Evolutionary conservation across 2,888 invertebrate species (phyloP).

Genomic region (Drosophila prostipennis): DNA sequence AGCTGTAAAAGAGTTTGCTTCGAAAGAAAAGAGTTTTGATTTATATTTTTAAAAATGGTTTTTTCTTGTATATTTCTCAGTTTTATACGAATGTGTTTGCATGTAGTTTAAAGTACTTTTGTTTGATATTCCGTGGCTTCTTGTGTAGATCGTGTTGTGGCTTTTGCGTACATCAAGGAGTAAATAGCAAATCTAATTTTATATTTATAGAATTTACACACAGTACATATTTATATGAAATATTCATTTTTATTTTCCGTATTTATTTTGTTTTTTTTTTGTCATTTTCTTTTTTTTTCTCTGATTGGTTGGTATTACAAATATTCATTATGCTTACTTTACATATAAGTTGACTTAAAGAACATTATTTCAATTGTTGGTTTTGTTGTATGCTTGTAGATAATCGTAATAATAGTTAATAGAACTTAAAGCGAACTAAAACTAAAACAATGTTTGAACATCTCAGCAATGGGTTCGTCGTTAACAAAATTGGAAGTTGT

Average conservation of each 20-base stretch:
- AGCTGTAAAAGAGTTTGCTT: not conserved
- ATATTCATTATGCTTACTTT: conserved; percentile 49
- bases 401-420: conserved; percentile 32
- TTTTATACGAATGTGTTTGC: conserved; percentile 44
- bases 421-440: conserved; percentile 51
- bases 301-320: conserved; percentile 54
- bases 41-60: conserved; percentile 52
- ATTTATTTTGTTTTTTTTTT: conserved; percentile 25
- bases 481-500: conserved; percentile 65
- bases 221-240: conserved; percentile 56
- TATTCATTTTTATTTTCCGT: conserved; percentile 39
- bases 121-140: conserved; percentile 44
- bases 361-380: conserved; percentile 44
- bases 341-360: conserved; percentile 66
- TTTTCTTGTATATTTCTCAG: conserved; percentile 41
- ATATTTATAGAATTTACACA: conserved; percentile 54
- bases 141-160: conserved; percentile 21
- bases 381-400: conserved; percentile 36
- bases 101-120: conserved; percentile 37
- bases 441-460: conserved; percentile 41
- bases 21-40: conserved; percentile 26
- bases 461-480: conserved; percentile 28
- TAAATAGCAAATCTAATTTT: conserved; percentile 49
- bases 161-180: conserved; percentile 35
- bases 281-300: conserved; percentile 12